phyloP scores from a whole-genome alignment of 92 coral and sea anemone genomes.

The Actinernus sp. region DNA sequence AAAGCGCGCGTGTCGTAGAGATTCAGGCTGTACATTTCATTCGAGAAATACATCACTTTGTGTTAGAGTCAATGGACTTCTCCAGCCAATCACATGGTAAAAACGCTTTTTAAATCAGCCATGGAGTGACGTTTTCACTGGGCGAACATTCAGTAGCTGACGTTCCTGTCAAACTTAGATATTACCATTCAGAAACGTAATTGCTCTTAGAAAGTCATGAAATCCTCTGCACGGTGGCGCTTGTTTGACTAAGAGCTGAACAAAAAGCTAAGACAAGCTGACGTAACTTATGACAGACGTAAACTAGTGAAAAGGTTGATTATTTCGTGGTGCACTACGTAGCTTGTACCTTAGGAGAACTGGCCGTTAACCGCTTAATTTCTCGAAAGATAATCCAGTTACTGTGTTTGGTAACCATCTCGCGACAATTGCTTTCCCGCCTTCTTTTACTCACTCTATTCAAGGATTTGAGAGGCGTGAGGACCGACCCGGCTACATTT shows the following conservation, averaged over 20 bases:
- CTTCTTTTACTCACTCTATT: slow-evolving; percentile 64
- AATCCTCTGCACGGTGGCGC: slow-evolving; percentile 7
- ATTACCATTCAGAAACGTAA: slow-evolving; percentile 77
- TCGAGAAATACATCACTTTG: slow-evolving; percentile 35
- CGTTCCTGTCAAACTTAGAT: slow-evolving; percentile 68
- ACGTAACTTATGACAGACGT: too few species aligned
- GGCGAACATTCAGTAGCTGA: slow-evolving; percentile 52
- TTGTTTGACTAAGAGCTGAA: slow-evolving; percentile 19
- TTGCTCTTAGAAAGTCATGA: slow-evolving; percentile 34
- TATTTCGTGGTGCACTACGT: too few species aligned
- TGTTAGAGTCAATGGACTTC: slow-evolving; percentile 32
- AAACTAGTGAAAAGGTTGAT: too few species aligned
- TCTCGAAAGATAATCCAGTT: slow-evolving; percentile 59
- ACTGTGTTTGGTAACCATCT: slow-evolving; percentile 39
- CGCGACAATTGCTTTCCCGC: slow-evolving; percentile 70
- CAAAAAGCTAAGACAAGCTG: slow-evolving; percentile 1
- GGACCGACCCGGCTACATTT: slow-evolving; percentile 43
- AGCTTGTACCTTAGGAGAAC: too few species aligned
- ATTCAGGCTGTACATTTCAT: slow-evolving; percentile 28
- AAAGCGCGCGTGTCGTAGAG: too few species aligned
- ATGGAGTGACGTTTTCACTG: slow-evolving; percentile 44
- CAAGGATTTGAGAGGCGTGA: slow-evolving; percentile 91
- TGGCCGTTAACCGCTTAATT: slow-evolving; percentile 48
- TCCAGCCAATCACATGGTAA: slow-evolving; percentile 41
- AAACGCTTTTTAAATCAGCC: slow-evolving; percentile 42